Conservation (phyloP, 2,797 vertebrate species). For the Odontamblyopus lacepedii region DNA sequence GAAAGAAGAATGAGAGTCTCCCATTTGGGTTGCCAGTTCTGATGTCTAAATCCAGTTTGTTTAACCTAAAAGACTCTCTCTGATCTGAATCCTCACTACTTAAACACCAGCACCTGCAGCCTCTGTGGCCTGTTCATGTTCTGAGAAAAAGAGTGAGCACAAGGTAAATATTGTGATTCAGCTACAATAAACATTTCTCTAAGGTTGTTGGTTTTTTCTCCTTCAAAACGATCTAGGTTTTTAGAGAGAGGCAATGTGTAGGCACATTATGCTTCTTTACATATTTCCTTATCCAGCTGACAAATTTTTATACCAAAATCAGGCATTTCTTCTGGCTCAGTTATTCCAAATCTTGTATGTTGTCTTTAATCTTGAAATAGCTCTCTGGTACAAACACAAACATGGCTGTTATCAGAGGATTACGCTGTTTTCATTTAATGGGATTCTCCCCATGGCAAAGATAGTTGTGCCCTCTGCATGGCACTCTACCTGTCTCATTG, state of each 20-base stretch:
- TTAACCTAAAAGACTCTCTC: no score
- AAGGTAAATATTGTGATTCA: no score
- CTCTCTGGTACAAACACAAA: slow-evolving; percentile 37
- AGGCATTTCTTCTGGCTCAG: slow-evolving; percentile 29
- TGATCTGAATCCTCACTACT: no score
- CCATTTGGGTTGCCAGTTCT: no score
- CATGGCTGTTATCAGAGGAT: slow-evolving; percentile 41
- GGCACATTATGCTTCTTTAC: neutral
- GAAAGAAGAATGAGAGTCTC: no score
- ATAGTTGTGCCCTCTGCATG: slow-evolving; percentile 26
- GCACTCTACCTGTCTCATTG: slow-evolving; percentile 23
- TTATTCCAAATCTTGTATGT: slow-evolving; percentile 26
- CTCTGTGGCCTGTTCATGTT: no score
- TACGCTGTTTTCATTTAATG: slow-evolving; percentile 44
- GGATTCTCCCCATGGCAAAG: slow-evolving; percentile 26
- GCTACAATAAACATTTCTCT: no score
- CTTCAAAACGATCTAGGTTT: neutral
- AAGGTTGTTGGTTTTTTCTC: no score
- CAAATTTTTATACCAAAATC: slow-evolving; percentile 29
- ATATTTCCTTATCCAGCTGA: neutral
- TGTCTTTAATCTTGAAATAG: slow-evolving; percentile 22
- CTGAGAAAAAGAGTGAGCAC: no score
- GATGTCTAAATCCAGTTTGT: no score
- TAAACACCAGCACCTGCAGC: no score
- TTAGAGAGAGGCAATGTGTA: neutral